Conservation (phyloP, 2,797 vertebrate species). For the Tragelaphus oryx region DNA sequence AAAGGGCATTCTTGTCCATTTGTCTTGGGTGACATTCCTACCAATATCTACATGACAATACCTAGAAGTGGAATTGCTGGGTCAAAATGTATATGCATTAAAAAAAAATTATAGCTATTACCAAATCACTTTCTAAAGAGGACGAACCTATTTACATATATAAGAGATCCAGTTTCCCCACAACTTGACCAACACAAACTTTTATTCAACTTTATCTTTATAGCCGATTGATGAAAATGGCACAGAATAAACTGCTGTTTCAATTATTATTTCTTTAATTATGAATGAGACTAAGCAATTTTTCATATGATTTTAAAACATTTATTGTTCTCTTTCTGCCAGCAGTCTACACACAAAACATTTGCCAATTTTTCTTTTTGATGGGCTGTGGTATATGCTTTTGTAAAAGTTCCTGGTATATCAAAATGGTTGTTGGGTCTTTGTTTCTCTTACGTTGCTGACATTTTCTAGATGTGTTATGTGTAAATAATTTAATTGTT, state of each 20-base stretch:
- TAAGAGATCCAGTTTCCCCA: not conserved
- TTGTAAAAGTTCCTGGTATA: not conserved
- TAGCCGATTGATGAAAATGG: not conserved
- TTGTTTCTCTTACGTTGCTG: not conserved
- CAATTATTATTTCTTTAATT: not conserved
- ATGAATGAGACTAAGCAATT: not conserved
- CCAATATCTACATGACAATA: not conserved
- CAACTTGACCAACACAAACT: not conserved
- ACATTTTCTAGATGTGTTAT: not conserved
- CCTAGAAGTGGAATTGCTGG: not conserved
- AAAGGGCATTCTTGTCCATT: not conserved
- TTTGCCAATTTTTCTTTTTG: not conserved
- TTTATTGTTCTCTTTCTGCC: not conserved
- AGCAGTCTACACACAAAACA: not conserved
- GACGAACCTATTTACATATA: not conserved
- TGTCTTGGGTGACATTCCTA: not conserved
- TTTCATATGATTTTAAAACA: not conserved
- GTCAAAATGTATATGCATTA: not conserved
- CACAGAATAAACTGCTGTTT: not conserved
- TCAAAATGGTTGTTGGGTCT: not conserved
- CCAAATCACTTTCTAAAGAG: not conserved
- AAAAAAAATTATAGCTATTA: not conserved
- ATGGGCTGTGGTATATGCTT: not conserved
- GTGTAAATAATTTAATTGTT: not conserved
- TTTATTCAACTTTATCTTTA: not conserved